These are phyloP conservation scores for Poeciliopsis gracilis DNA, from an alignment of 2,797 vertebrate genomes.

Conservation along the genomic window DNA sequence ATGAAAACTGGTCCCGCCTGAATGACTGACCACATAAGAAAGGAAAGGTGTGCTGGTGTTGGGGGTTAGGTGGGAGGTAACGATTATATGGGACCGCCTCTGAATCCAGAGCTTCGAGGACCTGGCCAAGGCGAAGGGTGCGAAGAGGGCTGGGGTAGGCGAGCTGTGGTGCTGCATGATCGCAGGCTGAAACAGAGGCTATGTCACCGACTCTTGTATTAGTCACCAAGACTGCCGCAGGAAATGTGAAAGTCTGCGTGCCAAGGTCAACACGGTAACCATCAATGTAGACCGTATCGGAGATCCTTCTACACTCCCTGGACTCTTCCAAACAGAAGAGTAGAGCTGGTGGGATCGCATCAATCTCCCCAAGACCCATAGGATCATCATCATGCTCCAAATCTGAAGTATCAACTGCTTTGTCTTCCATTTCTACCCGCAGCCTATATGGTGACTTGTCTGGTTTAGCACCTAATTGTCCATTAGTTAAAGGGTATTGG, in stretches of 20 bases:
- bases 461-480: conserved; percentile 75
- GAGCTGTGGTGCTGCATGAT: conserved; percentile 94
- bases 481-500: conserved; percentile 76
- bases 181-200: conserved; percentile 95
- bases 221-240: conserved; percentile 93
- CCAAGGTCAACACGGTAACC: conserved; percentile 90
- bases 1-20: conserved; percentile 95
- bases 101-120: conserved; percentile 84
- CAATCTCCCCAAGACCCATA: conserved; percentile 94
- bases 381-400: conserved; percentile 91
- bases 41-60: conserved; percentile 93
- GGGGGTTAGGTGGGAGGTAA: conserved; percentile 84
- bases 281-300: conserved; percentile 89
- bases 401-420: conserved; percentile 93
- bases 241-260: conserved; percentile 97
- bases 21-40: conserved; percentile 97
- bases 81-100: conserved; percentile 82
- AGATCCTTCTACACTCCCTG: conserved; percentile 91
- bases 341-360: conserved; percentile 94
- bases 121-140: conserved; percentile 92
- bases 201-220: conserved; percentile 97
- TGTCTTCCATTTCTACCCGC: conserved; percentile 88
- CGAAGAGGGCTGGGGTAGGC: conserved; percentile 96
- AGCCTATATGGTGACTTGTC: conserved; percentile 71
- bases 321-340: conserved; percentile 96